Conservation (phyloP, 2,797 vertebrate genomes). For the Chaetodon trifasciatus region DNA sequence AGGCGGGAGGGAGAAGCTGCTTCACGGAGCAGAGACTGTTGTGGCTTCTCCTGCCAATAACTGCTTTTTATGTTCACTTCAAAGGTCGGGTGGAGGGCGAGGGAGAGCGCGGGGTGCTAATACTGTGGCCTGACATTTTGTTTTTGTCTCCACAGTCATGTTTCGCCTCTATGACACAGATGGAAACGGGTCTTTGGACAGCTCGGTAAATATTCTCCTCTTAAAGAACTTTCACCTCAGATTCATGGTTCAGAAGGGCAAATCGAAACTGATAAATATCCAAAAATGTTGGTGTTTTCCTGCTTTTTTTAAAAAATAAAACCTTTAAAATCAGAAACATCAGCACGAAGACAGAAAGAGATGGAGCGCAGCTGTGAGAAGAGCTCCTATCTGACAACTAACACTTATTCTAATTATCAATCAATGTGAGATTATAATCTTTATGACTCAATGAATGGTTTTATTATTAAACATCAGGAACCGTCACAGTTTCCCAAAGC, state of each 20-base stretch:
- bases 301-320: not conserved
- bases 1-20: not conserved
- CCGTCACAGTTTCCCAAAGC: not conserved
- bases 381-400: not conserved
- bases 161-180: constrained; percentile 97
- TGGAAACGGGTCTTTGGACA: constrained; percentile 94
- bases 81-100: not conserved
- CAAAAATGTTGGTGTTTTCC: not conserved
- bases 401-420: not conserved
- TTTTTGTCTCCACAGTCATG: constrained; percentile 89
- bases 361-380: not conserved
- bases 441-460: not conserved
- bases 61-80: constrained; percentile 20
- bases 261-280: too few species aligned
- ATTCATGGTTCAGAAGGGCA: not conserved
- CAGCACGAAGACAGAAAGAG: not conserved
- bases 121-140: constrained; percentile 26
- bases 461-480: not conserved
- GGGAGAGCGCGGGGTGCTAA: not conserved
- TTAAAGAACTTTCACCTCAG: not conserved
- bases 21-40: not conserved
- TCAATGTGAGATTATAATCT: not conserved
- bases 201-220: constrained; percentile 87
- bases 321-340: not conserved
- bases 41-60: constrained; percentile 6